Percentiles rank a stretch among this genome's conserved stretches.
Conservation (phyloP, 35 echinoderm and acorn worm genomes). For the Holothuria glaberrima region DNA sequence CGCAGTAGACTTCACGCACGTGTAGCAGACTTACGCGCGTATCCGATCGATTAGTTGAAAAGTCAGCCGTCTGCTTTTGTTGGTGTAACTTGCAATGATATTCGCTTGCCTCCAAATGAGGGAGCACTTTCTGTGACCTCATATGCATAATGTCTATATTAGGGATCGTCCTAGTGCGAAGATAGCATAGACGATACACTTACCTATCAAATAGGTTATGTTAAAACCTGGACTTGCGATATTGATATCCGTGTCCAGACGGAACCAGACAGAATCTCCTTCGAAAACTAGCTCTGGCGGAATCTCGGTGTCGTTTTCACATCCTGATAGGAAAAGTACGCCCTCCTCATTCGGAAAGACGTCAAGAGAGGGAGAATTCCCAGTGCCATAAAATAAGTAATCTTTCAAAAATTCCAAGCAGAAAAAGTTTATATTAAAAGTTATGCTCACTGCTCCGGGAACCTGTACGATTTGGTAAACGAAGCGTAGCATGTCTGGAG, state of each 20-base stretch:
- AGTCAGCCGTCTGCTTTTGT: too few species aligned
- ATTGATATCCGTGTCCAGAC: constrained; percentile 11
- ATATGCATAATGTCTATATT: too few species aligned
- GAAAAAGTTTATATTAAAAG: constrained; percentile 21
- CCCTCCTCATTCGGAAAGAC: not conserved
- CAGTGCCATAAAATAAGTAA: constrained; percentile 16
- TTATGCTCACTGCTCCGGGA: constrained; percentile 1
- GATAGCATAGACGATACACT: not conserved
- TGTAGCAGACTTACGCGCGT: too few species aligned
- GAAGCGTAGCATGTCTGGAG: not conserved
- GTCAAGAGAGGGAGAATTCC: not conserved
- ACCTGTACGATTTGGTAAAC: constrained; percentile 42
- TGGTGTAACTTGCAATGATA: too few species aligned
- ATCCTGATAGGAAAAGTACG: not conserved
- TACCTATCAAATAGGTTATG: constrained; percentile 36
- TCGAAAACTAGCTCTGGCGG: not conserved
- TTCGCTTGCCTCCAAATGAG: too few species aligned
- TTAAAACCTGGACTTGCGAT: constrained; percentile 28
- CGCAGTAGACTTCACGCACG: too few species aligned
- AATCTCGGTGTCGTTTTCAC: constrained; percentile 13
- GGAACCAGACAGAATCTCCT: constrained; percentile 40
- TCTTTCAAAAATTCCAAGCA: constrained; percentile 29
- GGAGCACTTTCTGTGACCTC: too few species aligned
- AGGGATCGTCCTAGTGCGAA: too few species aligned
- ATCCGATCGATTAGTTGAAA: too few species aligned